Evolutionary conservation across 2,797 vertebrate genomes (phyloP).

Genomic region (Cuniculus paca): DNA sequence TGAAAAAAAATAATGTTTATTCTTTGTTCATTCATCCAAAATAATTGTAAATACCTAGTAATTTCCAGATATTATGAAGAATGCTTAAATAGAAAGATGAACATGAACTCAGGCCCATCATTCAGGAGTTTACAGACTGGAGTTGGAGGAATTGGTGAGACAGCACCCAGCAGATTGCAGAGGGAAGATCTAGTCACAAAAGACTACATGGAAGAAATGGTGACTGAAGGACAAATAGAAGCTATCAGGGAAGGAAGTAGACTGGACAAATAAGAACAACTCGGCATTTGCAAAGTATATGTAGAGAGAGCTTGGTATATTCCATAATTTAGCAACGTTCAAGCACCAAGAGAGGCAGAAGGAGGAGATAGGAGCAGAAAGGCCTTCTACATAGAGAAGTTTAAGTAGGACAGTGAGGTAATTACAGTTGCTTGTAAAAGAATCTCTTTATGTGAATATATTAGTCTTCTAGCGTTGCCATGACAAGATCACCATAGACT

Average conservation of each 20-base stretch:
- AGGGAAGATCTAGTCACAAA: constrained; percentile 6
- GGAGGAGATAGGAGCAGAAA: background rate
- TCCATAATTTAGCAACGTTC: background rate
- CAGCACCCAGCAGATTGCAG: too few species aligned
- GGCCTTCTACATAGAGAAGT: background rate
- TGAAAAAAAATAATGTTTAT: background rate
- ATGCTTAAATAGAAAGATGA: background rate
- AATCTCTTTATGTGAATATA: background rate
- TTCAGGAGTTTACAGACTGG: background rate
- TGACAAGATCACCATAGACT: background rate
- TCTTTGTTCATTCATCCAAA: constrained; percentile 28
- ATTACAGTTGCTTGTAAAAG: constrained; percentile 1
- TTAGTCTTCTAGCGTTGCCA: background rate
- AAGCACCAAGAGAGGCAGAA: background rate
- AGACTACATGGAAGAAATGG: background rate
- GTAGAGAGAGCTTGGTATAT: background rate
- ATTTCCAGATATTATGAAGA: background rate
- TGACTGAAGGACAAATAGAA: background rate
- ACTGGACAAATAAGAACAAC: background rate
- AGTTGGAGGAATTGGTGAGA: background rate
- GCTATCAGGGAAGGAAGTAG: background rate
- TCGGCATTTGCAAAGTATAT: background rate
- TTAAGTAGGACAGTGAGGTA: background rate
- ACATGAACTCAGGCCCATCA: background rate
- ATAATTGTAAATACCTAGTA: constrained; percentile 17